These are phyloP conservation scores for Lysiphlebus fabarum DNA, from an alignment of 1,140 invertebrate species.

Conservation along the genomic window DNA sequence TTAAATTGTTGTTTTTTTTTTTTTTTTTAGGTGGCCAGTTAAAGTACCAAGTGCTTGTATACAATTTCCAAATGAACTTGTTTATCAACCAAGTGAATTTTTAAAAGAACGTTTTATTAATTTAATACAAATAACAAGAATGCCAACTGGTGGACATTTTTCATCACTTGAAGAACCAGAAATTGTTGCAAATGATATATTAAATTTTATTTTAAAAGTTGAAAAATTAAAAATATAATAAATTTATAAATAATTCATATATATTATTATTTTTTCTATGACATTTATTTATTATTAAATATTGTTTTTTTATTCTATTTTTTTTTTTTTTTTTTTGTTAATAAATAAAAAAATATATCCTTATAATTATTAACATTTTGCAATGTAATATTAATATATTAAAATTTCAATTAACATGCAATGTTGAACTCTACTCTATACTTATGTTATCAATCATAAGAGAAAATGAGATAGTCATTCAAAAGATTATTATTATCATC, in stretches of 20 bases:
- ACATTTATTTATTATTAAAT: not conserved
- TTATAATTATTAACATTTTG: too few relatives aligned
- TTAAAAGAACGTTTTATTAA: conserved; percentile 51
- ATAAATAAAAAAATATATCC: too few relatives aligned
- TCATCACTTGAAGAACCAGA: conserved; percentile 62
- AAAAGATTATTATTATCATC: too few relatives aligned
- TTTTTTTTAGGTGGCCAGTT: conserved; percentile 46
- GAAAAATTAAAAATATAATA: conserved; percentile 15
- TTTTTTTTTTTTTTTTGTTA: not conserved
- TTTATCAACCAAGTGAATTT: conserved; percentile 44
- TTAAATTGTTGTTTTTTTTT: not conserved
- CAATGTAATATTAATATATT: too few relatives aligned
- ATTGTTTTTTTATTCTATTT: too few relatives aligned
- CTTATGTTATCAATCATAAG: too few relatives aligned
- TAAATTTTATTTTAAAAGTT: conserved; percentile 31
- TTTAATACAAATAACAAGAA: conserved; percentile 49
- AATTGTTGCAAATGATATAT: conserved; percentile 49
- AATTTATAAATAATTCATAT: conserved; percentile 1
- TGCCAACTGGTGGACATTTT: conserved; percentile 64
- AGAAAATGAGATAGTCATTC: too few relatives aligned
- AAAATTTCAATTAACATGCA: too few relatives aligned
- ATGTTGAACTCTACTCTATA: too few relatives aligned
- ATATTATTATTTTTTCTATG: not conserved
- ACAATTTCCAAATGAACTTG: conserved; percentile 54
- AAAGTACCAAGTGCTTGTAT: conserved; percentile 55